These are phyloP conservation scores for Balaeniceps rex DNA, from an alignment of 2,113 vertebrate species.

Conservation along the genomic window DNA sequence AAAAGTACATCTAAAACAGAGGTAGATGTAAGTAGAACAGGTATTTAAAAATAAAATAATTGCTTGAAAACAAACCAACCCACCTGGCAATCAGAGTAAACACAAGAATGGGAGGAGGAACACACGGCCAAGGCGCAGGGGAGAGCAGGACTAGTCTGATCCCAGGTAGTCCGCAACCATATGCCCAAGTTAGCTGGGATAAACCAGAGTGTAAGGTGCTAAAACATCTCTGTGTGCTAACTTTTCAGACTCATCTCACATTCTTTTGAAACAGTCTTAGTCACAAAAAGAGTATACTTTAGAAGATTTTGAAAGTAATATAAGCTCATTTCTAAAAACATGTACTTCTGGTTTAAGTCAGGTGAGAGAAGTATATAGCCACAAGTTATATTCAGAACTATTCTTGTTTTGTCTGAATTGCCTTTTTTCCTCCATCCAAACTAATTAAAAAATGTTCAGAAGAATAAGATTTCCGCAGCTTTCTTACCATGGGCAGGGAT, in stretches of 20 bases:
- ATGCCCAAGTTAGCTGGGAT: neutral
- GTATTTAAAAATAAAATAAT: neutral
- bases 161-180: neutral
- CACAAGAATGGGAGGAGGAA: neutral
- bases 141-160: neutral
- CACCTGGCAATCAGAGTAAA: neutral
- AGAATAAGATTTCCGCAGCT: slow-evolving; percentile 6
- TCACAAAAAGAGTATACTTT: neutral
- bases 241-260: neutral
- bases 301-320: neutral
- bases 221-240: neutral
- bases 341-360: neutral
- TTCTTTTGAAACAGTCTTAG: neutral
- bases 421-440: neutral
- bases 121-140: neutral
- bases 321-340: neutral
- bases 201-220: neutral
- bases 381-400: neutral
- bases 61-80: neutral
- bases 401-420: neutral
- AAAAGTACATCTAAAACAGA: neutral
- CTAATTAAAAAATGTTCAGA: neutral
- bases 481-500: slow-evolving; percentile 17
- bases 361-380: neutral
- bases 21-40: neutral